Evolutionary conservation across 1,140 invertebrate genomes (phyloP).

Genomic region (Pogonognathellus flavescens): DNA sequence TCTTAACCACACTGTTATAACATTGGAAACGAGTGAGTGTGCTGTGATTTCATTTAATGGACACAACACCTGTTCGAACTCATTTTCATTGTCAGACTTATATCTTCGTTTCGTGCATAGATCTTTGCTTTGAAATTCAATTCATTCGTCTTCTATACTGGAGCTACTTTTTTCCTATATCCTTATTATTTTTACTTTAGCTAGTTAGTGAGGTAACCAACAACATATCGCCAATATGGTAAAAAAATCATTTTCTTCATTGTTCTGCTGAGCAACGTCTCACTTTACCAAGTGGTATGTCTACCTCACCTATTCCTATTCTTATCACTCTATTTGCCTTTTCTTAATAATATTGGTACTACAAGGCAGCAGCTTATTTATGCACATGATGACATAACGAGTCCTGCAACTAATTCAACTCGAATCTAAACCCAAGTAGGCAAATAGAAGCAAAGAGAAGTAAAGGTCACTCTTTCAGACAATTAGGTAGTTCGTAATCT

Average conservation of each 20-base stretch:
- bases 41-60: slow-evolving; percentile 42
- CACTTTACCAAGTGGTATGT: too few species aligned
- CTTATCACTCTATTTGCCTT: too few species aligned
- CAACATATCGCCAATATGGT: too few species aligned
- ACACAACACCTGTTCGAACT: slow-evolving; percentile 25
- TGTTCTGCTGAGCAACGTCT: too few species aligned
- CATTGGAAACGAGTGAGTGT: slow-evolving; percentile 7
- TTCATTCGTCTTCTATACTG: slow-evolving; percentile 2
- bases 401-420: neutral
- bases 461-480: slow-evolving; percentile 13
- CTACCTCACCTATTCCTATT: too few species aligned
- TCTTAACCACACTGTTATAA: too few species aligned
- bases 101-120: neutral
- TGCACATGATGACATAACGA: neutral
- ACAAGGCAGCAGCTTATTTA: neutral
- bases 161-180: neutral
- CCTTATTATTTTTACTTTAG: too few species aligned
- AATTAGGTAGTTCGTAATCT: slow-evolving; percentile 8
- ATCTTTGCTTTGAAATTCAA: neutral
- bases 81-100: slow-evolving; percentile 12
- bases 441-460: neutral
- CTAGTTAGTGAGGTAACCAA: too few species aligned
- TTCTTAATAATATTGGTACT: too few species aligned
- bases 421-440: neutral
- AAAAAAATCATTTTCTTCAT: too few species aligned